phyloP scores from a whole-genome alignment of 2,888 invertebrate genomes.

The Temnothorax rugatulus region DNA sequence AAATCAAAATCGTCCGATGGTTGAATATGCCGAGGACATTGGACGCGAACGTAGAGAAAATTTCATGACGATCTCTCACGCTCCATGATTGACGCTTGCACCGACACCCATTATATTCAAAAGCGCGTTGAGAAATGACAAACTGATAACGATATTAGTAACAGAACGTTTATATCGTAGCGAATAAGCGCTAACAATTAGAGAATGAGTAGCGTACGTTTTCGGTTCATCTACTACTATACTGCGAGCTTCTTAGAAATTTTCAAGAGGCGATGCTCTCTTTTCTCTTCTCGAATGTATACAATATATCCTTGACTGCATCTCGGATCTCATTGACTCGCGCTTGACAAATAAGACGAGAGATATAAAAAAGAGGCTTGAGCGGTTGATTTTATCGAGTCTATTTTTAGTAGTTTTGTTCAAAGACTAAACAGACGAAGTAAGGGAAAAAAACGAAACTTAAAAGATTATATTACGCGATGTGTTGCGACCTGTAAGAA shows the following conservation, averaged over 20 bases:
- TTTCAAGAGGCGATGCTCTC: slow-evolving; percentile 51
- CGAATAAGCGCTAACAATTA: slow-evolving; percentile 59
- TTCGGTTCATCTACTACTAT: slow-evolving; percentile 68
- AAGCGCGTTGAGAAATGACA: slow-evolving; percentile 1
- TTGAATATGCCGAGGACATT: not conserved
- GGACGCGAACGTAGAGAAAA: not conserved
- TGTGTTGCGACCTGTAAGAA: slow-evolving; percentile 80
- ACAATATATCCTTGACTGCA: slow-evolving; percentile 52
- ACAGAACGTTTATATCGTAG: slow-evolving; percentile 56
- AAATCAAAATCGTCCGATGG: slow-evolving; percentile 36
- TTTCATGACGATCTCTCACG: not conserved
- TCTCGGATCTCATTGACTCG: slow-evolving; percentile 55
- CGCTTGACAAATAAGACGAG: slow-evolving; percentile 46
- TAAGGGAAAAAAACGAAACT: slow-evolving; percentile 37
- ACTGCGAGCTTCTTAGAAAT: slow-evolving; percentile 72
- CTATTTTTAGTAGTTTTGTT: slow-evolving; percentile 81
- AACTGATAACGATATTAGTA: not conserved
- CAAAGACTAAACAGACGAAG: slow-evolving; percentile 58
- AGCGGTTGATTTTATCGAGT: slow-evolving; percentile 80
- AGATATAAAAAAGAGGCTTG: slow-evolving; percentile 62
- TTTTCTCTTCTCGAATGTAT: slow-evolving; percentile 52
- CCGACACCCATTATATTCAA: not conserved
- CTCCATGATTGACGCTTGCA: not conserved
- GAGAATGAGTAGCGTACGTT: slow-evolving; percentile 59
- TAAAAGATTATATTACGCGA: slow-evolving; percentile 72